Evolutionary conservation across 2,113 vertebrate genomes (phyloP).

Genomic region (Mesocricetus auratus): DNA sequence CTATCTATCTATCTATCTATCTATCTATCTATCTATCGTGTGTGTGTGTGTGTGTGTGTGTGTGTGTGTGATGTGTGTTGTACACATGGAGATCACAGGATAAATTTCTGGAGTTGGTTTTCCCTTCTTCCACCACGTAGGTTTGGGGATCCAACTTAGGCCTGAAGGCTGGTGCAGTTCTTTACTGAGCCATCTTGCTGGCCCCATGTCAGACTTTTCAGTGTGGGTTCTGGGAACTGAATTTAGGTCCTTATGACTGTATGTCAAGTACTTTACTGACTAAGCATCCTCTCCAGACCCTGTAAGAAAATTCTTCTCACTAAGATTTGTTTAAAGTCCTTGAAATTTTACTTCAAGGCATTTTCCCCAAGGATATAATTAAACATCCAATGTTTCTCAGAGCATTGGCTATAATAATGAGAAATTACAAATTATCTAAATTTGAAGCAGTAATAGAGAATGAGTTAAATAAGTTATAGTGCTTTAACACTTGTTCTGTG

Average conservation of each 20-base stretch:
- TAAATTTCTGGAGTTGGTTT: background rate
- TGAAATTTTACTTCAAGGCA: slow-evolving; percentile 46
- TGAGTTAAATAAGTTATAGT: slow-evolving; percentile 27
- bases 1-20: background rate
- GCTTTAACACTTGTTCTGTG: background rate
- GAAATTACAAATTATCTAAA: slow-evolving; percentile 38
- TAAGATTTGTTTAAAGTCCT: slow-evolving; percentile 43
- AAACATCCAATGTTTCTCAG: slow-evolving; percentile 4
- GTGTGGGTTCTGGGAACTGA: background rate
- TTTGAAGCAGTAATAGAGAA: slow-evolving; percentile 40
- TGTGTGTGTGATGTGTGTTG: background rate
- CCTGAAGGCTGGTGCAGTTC: background rate
- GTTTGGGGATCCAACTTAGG: background rate
- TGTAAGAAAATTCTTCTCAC: background rate
- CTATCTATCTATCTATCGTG: background rate
- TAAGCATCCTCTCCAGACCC: background rate
- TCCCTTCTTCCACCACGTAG: background rate
- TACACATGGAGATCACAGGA: background rate
- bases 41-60: background rate
- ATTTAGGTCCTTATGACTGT: background rate
- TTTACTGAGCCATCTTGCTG: background rate
- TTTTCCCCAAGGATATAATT: slow-evolving; percentile 41
- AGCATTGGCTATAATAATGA: background rate
- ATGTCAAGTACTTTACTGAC: background rate
- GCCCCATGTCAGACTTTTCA: background rate